Evolutionary conservation across 2,113 vertebrate genomes (phyloP).

Genomic region (Meriones unguiculatus): DNA sequence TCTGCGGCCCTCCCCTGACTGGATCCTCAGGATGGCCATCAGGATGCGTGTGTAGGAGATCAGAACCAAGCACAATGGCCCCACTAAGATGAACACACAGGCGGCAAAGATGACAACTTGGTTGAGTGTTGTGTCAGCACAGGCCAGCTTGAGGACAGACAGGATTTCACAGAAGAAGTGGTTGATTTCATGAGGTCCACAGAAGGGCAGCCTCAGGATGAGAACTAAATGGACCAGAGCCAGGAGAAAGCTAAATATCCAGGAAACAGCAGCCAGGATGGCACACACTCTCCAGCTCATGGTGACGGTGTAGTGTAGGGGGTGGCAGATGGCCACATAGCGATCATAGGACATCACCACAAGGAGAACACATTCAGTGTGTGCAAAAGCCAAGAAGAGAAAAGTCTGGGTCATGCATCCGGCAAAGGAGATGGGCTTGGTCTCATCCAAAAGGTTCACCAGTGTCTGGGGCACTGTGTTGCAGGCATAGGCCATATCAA

Average conservation of each 20-base stretch:
- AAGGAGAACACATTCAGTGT: constrained; percentile 67
- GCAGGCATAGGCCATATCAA: constrained; percentile 52
- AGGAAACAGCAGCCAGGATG: constrained; percentile 3
- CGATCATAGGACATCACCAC: constrained; percentile 42
- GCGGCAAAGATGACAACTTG: not conserved
- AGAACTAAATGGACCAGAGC: constrained; percentile 69
- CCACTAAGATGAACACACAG: not conserved
- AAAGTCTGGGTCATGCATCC: constrained; percentile 63
- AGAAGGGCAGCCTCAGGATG: constrained; percentile 70
- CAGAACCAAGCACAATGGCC: constrained; percentile 63
- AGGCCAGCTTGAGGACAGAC: constrained; percentile 75
- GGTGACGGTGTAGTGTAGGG: constrained; percentile 13
- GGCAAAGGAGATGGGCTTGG: constrained; percentile 49
- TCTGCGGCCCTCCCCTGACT: not conserved
- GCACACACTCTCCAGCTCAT: constrained; percentile 59
- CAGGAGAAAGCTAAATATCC: constrained; percentile 52
- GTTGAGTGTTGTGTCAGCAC: constrained; percentile 53
- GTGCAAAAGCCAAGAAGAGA: constrained; percentile 71
- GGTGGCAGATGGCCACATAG: constrained; percentile 66
- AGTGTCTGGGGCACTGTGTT: constrained; percentile 67
- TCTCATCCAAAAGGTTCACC: constrained; percentile 45
- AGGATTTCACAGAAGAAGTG: constrained; percentile 80
- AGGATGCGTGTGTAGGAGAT: constrained; percentile 59
- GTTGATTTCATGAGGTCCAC: constrained; percentile 47
- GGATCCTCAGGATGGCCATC: not conserved